phyloP scores from a whole-genome alignment of 2,888 invertebrate species.

The Tryphoninae sp. region DNA sequence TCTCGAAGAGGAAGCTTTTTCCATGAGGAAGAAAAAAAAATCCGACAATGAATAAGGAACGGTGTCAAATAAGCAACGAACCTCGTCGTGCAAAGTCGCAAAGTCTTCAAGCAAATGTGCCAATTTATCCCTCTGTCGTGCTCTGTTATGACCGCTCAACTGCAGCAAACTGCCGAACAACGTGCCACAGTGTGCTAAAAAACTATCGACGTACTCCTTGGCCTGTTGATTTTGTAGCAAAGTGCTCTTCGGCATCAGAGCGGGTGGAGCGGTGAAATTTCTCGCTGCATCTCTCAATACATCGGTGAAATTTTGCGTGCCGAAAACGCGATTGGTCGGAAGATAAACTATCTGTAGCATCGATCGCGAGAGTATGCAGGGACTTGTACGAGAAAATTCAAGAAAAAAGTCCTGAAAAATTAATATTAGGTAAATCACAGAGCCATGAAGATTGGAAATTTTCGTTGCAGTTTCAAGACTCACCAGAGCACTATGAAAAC shows the following conservation, averaged over 20 bases:
- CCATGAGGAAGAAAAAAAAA: slow-evolving; percentile 13
- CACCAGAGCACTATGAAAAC: slow-evolving; percentile 92
- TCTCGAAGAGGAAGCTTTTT: background rate
- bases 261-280: slow-evolving; percentile 94
- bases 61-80: slow-evolving; percentile 74
- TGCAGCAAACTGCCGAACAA: slow-evolving; percentile 94
- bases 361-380: slow-evolving; percentile 96
- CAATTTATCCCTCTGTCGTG: slow-evolving; percentile 96
- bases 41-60: slow-evolving; percentile 32
- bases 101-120: slow-evolving; percentile 95
- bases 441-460: background rate
- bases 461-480: slow-evolving; percentile 66
- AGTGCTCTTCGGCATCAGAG: slow-evolving; percentile 89
- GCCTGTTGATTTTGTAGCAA: slow-evolving; percentile 88
- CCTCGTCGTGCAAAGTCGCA: slow-evolving; percentile 95
- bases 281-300: slow-evolving; percentile 93
- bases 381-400: slow-evolving; percentile 93
- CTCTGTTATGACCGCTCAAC: slow-evolving; percentile 96
- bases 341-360: slow-evolving; percentile 92
- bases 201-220: slow-evolving; percentile 93
- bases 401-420: slow-evolving; percentile 92
- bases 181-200: slow-evolving; percentile 92
- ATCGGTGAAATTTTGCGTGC: slow-evolving; percentile 87
- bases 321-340: slow-evolving; percentile 83
- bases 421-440: slow-evolving; percentile 25